These are phyloP conservation scores for Homalodisca vitripennis DNA, from an alignment of 1,140 invertebrate genomes.

Conservation along the genomic window DNA sequence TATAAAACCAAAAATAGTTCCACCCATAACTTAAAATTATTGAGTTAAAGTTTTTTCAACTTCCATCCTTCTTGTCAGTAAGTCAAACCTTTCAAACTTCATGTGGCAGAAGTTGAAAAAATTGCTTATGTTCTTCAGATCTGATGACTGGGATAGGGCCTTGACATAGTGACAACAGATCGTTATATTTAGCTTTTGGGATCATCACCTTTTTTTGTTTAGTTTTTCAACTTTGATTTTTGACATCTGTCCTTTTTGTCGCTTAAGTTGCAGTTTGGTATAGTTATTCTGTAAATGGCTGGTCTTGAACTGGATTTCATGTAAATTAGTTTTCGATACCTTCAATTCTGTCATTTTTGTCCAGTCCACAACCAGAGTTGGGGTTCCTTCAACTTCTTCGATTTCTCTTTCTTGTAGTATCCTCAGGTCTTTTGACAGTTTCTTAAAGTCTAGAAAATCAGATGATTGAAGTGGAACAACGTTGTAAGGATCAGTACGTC, in stretches of 20 bases:
- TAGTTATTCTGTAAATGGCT: conserved; percentile 5
- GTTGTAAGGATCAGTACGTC: conserved; percentile 1
- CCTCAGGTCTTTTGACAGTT: conserved; percentile 8
- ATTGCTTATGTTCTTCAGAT: conserved; percentile 5
- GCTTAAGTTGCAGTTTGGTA: not conserved
- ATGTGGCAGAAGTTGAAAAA: conserved; percentile 15
- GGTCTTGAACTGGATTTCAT: conserved; percentile 11
- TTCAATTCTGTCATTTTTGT: conserved; percentile 8
- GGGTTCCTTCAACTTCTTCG: conserved; percentile 9
- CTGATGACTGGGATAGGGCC: not conserved
- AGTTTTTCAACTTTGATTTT: conserved; percentile 11
- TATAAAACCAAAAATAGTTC: no score
- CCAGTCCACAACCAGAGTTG: conserved; percentile 5
- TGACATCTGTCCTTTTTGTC: not conserved
- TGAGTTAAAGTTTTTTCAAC: no score
- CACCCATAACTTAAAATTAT: no score
- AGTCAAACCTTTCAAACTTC: no score
- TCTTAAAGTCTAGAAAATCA: conserved; percentile 11
- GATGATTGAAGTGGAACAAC: not conserved
- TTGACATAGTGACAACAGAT: conserved; percentile 9
- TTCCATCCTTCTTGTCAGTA: no score
- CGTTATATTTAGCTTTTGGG: conserved; percentile 6
- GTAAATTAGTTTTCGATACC: not conserved
- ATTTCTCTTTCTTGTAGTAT: conserved; percentile 9
- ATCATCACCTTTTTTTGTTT: not conserved